Base-by-base conservation (phyloP, 2,113 vertebrate species). In the Hystrix cristata region DNA sequence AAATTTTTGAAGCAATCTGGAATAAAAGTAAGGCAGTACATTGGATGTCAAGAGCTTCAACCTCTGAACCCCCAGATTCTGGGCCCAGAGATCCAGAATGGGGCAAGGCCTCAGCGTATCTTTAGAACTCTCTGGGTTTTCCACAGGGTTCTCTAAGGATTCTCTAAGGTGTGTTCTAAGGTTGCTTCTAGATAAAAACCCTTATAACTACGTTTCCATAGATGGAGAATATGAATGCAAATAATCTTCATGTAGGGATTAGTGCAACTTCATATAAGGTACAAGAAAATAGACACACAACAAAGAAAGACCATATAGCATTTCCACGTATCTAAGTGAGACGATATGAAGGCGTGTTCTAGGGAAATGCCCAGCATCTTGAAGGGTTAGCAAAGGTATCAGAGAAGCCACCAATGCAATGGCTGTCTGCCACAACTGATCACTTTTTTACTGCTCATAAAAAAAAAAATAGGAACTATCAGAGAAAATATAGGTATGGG, bases 261-360 rank as follows among this genome's bases (percentile, higher is more conserved):
- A 19, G 21, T 80, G 21, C 23, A 11, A 15, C 91, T 95, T 96
- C 31, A 46, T 8, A 60, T n/a, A 10, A 48, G 21, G 4, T 8
- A 57, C 9, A 84, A 90, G 82, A 94, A 60, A 64, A 83, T 4
- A 31, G n/a, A 16, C 18, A 38, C 19, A 10, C 12, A 51, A 11
- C 4, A 15, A 13, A 46, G 27, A 34, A 48, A 64, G 86, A 62
- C 1, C 27, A 7, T 25, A 12, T 21, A 21, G 8, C 5, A n/a
- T 65, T 87, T 79, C 7, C 53, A 51, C 7, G n/a, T 14, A n/a
- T 29, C 1, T n/a, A 80, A 14, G 34, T 29, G 57, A 29, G 23
- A 65, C 27, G 46, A 53, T 27, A 10, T 11, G 9, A 16, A 48
- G 2, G 0, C 1, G 7, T 31, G 10, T 1, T 3, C 3, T 76